Conservation (phyloP, 2,888 invertebrate genomes). For the Eupithecia dodoneata region DNA sequence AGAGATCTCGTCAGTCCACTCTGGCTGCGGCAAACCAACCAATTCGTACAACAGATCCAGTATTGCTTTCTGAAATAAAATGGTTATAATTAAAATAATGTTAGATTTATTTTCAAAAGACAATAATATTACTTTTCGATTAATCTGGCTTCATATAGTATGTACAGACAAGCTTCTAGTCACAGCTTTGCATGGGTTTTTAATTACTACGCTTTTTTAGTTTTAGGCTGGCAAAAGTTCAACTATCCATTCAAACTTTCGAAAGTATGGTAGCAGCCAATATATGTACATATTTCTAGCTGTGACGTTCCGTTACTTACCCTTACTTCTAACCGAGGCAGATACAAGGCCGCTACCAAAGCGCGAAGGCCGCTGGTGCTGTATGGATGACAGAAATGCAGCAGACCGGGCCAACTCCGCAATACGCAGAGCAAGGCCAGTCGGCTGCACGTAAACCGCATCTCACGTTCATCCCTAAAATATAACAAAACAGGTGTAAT, state of each 20-base stretch:
- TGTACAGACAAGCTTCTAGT: neutral
- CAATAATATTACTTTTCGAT: neutral
- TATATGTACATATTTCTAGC: too few relatives aligned
- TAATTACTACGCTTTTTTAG: neutral
- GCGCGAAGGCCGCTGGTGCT: conserved; percentile 90
- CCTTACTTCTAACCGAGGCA: conserved; percentile 95
- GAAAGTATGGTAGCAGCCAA: too few relatives aligned
- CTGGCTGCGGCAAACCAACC: conserved; percentile 93
- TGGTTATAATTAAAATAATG: neutral
- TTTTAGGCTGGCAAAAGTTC: neutral
- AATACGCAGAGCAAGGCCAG: conserved; percentile 92
- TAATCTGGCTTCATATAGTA: neutral
- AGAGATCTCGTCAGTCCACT: conserved; percentile 96
- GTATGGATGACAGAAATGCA: conserved; percentile 93
- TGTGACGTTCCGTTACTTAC: conserved; percentile 81
- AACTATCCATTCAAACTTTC: neutral
- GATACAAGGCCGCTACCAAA: conserved; percentile 90
- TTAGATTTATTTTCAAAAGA: neutral
- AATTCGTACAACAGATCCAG: conserved; percentile 96
- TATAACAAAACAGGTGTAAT: neutral
- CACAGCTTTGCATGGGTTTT: neutral
- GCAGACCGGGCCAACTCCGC: conserved; percentile 95
- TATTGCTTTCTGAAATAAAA: conserved; percentile 90
- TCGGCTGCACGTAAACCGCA: conserved; percentile 93
- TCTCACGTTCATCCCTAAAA: conserved; percentile 89